Evolutionary conservation across 2,113 vertebrate genomes (phyloP), one percentile per base, ranked within the genome.

Genomic region (Cynoglossus semilaevis): DNA sequence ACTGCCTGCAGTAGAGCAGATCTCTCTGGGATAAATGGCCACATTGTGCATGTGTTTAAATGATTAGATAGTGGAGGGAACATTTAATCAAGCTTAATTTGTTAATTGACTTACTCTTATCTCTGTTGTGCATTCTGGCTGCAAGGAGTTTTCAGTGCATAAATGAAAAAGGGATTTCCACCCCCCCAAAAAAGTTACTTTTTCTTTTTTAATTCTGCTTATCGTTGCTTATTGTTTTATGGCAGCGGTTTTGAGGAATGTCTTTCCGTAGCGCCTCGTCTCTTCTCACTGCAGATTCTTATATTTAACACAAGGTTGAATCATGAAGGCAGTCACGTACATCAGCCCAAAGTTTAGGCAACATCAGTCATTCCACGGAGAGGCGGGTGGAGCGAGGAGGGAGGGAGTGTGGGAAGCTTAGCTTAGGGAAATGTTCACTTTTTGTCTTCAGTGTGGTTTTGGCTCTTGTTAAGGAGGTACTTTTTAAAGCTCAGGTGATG

Each of bases 81-180:
- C 63, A 58, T 81, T 85, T 83, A 78, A 78, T 81, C 76, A 79
- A 40, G 52, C 76, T 69, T 19, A 57, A 67, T 79, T 86, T 81
- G 41, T 60, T 81, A 79, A 73, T 70, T 80, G 73, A 79, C 71
- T 50, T 13, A 11, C 75, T 50, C 55, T 63, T 54, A 60, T 71
- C 57, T 63, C 46, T 59, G 22, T 29, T 29, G 38, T 58, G 44
- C 52, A 63, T 66, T 72, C 29, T 67, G 51, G 29, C 50, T 65
- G 55, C 18, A 63, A 56, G 62, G 5, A 29, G 51, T 73, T 61
- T 14, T 22, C 40, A 8, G 41, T 29, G 45, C 50, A 40, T 22
- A 59, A 63, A 62, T 59, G 36, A 51, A 71, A 74, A 58, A 36
- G 6, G 22, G 22, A 29, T 29, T 29, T 29, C 22, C 22, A 54